phyloP scores from a whole-genome alignment of 2,888 invertebrate species.

The Euspilapteryx auroguttella region DNA sequence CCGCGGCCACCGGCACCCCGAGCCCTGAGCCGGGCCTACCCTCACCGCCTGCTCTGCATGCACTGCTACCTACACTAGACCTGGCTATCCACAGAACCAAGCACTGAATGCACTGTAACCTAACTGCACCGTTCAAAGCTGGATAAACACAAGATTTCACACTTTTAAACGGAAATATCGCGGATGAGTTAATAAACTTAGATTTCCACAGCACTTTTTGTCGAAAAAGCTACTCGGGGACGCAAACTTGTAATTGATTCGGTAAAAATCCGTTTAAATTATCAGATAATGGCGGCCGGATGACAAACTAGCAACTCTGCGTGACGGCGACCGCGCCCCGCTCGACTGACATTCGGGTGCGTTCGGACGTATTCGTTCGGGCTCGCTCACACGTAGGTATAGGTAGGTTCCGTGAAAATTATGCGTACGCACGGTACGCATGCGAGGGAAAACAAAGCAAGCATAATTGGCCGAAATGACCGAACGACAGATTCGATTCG shows the following conservation, averaged over 20 bases:
- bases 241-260: constrained; percentile 51
- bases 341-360: constrained; percentile 58
- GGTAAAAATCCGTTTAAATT: constrained; percentile 55
- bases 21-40: constrained; percentile 61
- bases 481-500: too few species aligned
- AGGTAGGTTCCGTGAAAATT: constrained; percentile 25
- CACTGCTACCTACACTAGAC: constrained; percentile 50
- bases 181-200: too few species aligned
- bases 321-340: constrained; percentile 65
- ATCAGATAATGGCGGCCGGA: constrained; percentile 65
- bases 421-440: constrained; percentile 1
- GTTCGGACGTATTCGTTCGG: constrained; percentile 48
- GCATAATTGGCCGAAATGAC: not conserved
- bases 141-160: too few species aligned
- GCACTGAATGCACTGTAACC: constrained; percentile 52
- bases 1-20: constrained; percentile 50
- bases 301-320: constrained; percentile 62
- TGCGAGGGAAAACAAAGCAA: constrained; percentile 2
- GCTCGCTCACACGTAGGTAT: constrained; percentile 57
- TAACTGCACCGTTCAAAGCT: constrained; percentile 37
- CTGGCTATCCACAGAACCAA: constrained; percentile 20
- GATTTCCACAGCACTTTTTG: too few species aligned
- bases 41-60: constrained; percentile 63
- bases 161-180: too few species aligned
- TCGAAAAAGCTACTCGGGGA: too few species aligned